Base-by-base conservation (phyloP, 2,888 invertebrate species). In the Trachelus troglodyta region DNA sequence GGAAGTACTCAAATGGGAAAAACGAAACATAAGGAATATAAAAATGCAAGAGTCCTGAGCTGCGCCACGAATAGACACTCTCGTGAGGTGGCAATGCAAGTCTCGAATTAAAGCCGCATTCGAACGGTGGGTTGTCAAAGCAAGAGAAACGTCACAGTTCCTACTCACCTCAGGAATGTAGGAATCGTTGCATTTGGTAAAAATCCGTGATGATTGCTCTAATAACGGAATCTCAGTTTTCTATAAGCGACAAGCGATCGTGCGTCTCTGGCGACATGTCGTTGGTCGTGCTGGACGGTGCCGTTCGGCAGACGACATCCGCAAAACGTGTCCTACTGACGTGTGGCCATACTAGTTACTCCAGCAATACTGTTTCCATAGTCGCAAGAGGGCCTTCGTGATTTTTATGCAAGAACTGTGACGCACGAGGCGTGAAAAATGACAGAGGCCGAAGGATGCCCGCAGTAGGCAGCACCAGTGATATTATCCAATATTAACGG, bases 151-250 rank as follows among this genome's bases (percentile, higher is more conserved):
- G 15, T 73, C 75, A 74, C 37, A n/a, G 73, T 30, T 69, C 12
- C 12, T 33, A 30, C 79, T 83, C 31, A 83, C 83, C 82, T 83
- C 80, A 77, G 77, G 73, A 79, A 79, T 77, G 69, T 77, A 80
- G 74, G 73, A 73, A 77, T 76, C 37, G 75, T 78, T 35, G 77
- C 83, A 83, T 83, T 77, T 78, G 83, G 74, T 73, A 34, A 73
- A 69, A 77, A 56, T 56, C 6, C 23, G 23, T 56, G 56, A 56
- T 9, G 23, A 56, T 56, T 56, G 6, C 56, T 23, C 9, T 56
- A 56, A 56, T 9, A 56, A 56, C 2, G 9, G 9, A 56, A 56
- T 23, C 56, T 56, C 23, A 56, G 9, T 56, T 56, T 56, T 23
- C 6, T 56, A 23, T 2, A 23, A 56, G 23, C 56, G 56, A 9